These are phyloP conservation scores for Adoxophyes honmai DNA, from an alignment of 1,140 invertebrate genomes.

Conservation along the genomic window DNA sequence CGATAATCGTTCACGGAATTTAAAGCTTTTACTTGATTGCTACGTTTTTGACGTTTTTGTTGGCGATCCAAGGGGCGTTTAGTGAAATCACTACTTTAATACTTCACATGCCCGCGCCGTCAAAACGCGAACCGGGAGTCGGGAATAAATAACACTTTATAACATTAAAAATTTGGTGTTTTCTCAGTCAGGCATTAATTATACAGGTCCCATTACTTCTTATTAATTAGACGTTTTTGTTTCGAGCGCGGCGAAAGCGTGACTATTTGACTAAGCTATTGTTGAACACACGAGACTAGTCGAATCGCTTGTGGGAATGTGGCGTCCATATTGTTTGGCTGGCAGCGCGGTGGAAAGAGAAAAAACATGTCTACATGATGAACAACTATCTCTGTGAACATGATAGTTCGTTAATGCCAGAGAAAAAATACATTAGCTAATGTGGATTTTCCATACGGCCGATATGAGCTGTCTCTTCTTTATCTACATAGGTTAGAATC, in stretches of 20 bases:
- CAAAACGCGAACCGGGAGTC: constrained; percentile 17
- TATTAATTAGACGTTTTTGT: constrained; percentile 21
- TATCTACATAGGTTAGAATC: too few species aligned
- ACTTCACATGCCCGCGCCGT: constrained; percentile 19
- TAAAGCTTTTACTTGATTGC: neutral
- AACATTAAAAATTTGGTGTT: constrained; percentile 67
- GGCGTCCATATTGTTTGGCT: constrained; percentile 23
- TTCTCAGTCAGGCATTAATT: constrained; percentile 60
- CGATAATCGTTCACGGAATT: neutral
- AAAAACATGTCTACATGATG: too few species aligned
- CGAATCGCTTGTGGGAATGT: constrained; percentile 53
- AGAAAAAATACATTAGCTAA: too few species aligned
- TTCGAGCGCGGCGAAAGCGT: constrained; percentile 42
- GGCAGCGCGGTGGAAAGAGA: neutral
- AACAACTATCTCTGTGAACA: too few species aligned
- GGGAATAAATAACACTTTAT: constrained; percentile 49
- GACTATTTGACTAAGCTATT: constrained; percentile 36
- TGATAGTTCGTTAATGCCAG: too few species aligned
- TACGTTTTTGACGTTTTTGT: too few species aligned
- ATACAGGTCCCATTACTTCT: constrained; percentile 62
- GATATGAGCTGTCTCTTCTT: too few species aligned
- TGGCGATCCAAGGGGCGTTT: too few species aligned
- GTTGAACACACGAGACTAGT: constrained; percentile 64
- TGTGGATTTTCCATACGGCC: too few species aligned
- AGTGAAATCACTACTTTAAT: constrained; percentile 10